These are phyloP conservation scores for Sarotherodon lohbergeri DNA, from an alignment of 2,113 vertebrate genomes.

Conservation along the genomic window DNA sequence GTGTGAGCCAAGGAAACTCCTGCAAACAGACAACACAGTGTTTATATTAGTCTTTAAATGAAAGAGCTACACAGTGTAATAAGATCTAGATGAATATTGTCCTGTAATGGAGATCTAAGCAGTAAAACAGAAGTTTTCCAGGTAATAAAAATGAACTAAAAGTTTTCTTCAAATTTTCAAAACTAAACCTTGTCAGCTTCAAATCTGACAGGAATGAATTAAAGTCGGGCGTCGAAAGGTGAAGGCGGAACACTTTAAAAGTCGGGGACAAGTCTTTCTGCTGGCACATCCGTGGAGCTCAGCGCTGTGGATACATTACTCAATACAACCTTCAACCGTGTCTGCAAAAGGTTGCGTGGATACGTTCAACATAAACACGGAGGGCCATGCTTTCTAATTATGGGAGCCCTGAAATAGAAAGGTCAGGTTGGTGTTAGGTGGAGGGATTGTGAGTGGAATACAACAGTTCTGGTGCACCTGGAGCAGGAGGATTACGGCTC, in stretches of 20 bases:
- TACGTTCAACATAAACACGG: conserved; percentile 69
- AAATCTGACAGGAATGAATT: neutral
- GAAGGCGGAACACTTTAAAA: neutral
- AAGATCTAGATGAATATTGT: neutral
- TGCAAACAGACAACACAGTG: conserved; percentile 59
- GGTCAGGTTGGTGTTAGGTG: conserved; percentile 54
- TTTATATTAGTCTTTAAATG: neutral
- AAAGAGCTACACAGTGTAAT: neutral
- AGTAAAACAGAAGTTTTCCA: neutral
- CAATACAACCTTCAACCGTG: conserved; percentile 51
- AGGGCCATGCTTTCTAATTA: conserved; percentile 61
- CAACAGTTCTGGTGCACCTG: conserved; percentile 53
- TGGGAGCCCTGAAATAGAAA: conserved; percentile 67
- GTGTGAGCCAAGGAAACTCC: conserved; percentile 97
- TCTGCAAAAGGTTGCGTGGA: conserved; percentile 59
- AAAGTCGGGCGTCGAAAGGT: neutral
- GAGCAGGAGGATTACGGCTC: conserved; percentile 36
- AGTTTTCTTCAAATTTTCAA: neutral
- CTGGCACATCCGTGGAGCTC: neutral
- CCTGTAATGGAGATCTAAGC: neutral
- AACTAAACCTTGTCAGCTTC: neutral
- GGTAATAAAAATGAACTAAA: neutral
- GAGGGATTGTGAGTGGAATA: conserved; percentile 48
- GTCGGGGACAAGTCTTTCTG: neutral
- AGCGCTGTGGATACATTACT: conserved; percentile 37